These are phyloP conservation scores for Entomobrya proxima DNA, from an alignment of 2,888 invertebrate species.

Conservation along the genomic window DNA sequence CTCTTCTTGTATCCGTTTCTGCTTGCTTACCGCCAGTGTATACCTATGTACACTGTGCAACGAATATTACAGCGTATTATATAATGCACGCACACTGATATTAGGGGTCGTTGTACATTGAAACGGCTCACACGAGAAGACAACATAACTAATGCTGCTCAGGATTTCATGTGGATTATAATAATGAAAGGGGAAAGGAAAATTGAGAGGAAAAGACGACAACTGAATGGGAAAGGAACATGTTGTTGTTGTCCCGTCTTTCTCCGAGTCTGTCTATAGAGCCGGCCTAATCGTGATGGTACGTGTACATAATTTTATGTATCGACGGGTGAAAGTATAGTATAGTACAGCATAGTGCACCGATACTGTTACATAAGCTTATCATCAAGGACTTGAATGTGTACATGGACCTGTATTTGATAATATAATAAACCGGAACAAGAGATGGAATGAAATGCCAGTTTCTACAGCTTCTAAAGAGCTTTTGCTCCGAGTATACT, in stretches of 20 bases:
- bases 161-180: slow-evolving; percentile 66
- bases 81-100: background rate
- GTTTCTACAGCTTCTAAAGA: background rate
- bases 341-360: background rate
- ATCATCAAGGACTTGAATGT: too few species aligned
- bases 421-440: background rate
- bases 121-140: slow-evolving; percentile 43
- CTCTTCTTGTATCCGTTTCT: background rate
- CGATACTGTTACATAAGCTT: too few species aligned
- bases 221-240: slow-evolving; percentile 34
- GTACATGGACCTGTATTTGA: too few species aligned
- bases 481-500: too few species aligned
- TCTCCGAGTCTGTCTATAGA: background rate
- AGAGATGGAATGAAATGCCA: background rate
- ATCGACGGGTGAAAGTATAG: slow-evolving; percentile 11
- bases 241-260: slow-evolving; percentile 20
- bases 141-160: slow-evolving; percentile 64
- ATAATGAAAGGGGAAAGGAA: slow-evolving; percentile 61
- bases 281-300: slow-evolving; percentile 45
- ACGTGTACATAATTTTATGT: slow-evolving; percentile 49
- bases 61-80: background rate
- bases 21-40: background rate
- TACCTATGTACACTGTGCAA: background rate
- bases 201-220: slow-evolving; percentile 51
- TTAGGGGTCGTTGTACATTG: background rate